Evolutionary conservation across 2,113 vertebrate species (phyloP).

Genomic region (Solea solea): DNA sequence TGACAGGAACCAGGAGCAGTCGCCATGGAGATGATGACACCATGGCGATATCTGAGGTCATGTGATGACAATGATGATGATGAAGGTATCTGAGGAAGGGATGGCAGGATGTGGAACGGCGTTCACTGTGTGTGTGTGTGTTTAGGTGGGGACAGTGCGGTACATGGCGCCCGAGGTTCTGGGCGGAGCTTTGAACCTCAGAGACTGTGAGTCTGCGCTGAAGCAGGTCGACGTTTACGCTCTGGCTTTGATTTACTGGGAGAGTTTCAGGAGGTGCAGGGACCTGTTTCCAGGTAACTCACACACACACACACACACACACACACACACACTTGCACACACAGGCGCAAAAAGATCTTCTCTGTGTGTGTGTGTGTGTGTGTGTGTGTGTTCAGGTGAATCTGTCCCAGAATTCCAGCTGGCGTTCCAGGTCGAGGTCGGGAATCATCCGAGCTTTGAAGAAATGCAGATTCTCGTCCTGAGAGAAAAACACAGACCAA

Average conservation of each 20-base stretch:
- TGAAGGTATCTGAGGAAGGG: not conserved
- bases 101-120: not conserved
- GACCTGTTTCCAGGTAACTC: slow-evolving; percentile 93
- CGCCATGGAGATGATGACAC: slow-evolving; percentile 93
- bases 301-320: not conserved
- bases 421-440: slow-evolving; percentile 69
- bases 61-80: not conserved
- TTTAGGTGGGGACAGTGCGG: slow-evolving; percentile 93
- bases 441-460: slow-evolving; percentile 93
- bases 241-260: slow-evolving; percentile 94
- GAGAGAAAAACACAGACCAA: slow-evolving; percentile 91
- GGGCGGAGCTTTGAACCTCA: slow-evolving; percentile 94
- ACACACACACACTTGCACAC: not conserved
- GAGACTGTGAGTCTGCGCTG: slow-evolving; percentile 94
- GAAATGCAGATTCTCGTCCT: slow-evolving; percentile 96
- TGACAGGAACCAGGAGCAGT: slow-evolving; percentile 88
- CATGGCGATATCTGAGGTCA: slow-evolving; percentile 84
- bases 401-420: slow-evolving; percentile 65
- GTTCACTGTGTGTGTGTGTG: not conserved
- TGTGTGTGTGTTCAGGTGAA: slow-evolving; percentile 53
- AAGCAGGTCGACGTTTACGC: slow-evolving; percentile 98
- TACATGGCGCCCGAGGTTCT: slow-evolving; percentile 98
- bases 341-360: too few relatives aligned
- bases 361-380: not conserved
- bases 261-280: slow-evolving; percentile 94